phyloP scores from a whole-genome alignment of 2,888 invertebrate genomes.

The Dolichomitus sp. region DNA sequence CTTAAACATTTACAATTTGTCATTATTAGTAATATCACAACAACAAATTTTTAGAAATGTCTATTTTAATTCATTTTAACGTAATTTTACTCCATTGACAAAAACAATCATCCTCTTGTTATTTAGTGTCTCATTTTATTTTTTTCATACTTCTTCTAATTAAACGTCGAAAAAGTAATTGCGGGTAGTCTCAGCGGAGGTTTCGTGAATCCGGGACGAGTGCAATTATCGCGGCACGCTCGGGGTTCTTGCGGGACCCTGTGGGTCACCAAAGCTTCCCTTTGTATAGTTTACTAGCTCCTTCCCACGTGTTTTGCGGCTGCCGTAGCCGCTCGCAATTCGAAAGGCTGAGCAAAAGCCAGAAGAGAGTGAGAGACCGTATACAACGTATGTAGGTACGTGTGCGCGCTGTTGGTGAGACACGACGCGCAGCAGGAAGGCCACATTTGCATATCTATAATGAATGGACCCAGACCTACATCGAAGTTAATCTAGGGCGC shows the following conservation, averaged over 20 bases:
- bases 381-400: neutral
- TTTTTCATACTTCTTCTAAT: slow-evolving; percentile 24
- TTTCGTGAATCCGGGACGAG: slow-evolving; percentile 43
- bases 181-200: slow-evolving; percentile 24
- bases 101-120: neutral
- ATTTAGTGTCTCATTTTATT: neutral
- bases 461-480: slow-evolving; percentile 67
- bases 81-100: neutral
- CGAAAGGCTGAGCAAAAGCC: slow-evolving; percentile 49
- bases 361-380: slow-evolving; percentile 28
- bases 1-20: too few relatives aligned
- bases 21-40: too few relatives aligned
- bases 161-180: slow-evolving; percentile 49
- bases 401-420: slow-evolving; percentile 45
- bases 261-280: slow-evolving; percentile 57
- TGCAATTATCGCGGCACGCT: slow-evolving; percentile 56
- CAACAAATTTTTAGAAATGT: too few relatives aligned
- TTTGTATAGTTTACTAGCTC: slow-evolving; percentile 39
- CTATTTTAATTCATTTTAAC: too few relatives aligned
- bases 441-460: slow-evolving; percentile 67
- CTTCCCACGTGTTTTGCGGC: slow-evolving; percentile 56
- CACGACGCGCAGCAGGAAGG: slow-evolving; percentile 64
- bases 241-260: slow-evolving; percentile 48
- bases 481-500: slow-evolving; percentile 67
- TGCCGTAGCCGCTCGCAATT: slow-evolving; percentile 51